Base-by-base conservation (phyloP, 2,113 vertebrate species). In the Chitala chitala region DNA sequence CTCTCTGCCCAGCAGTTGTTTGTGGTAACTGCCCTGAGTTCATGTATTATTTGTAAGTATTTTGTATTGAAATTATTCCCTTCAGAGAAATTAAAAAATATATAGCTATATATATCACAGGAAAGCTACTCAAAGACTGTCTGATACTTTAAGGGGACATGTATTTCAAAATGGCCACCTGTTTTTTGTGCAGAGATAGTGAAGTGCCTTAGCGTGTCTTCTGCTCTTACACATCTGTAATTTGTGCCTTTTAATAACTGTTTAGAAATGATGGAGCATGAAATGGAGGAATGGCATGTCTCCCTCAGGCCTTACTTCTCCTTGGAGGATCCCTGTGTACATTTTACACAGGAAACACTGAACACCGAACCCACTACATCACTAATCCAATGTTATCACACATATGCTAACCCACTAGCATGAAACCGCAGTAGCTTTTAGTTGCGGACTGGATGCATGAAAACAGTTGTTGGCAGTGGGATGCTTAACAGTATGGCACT, bases 21-120 rank as follows among this genome's bases (percentile, higher is more conserved):
- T 83, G 86, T 84, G 85, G 81, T 83, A 89, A 93, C 91, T 91
- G 89, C 89, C 90, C 91, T 93, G 92, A 92, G 90, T 91, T 89
- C 83, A 87, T 86, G 86, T 83, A 82, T 29, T 63, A 81, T 83
- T 83, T 86, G 86, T 85, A 86, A 87, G 87, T 87, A 89, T 84
- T 86, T 85, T 86, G 89, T 83, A n/a, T 26, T 72, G 46, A 46
- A 56, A 59, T 40, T 33, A 36, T 31, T 69, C 44, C 29, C 46
- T 69, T 51, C 29, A 13, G 22, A 38, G 59, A 26, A 46, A 26
- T 48, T 7, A 48, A 68, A 68, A 68, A 51, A 51, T 51, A 15
- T 29, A 63, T 63, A 63, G 33, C 8, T 10, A 33, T 56, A 91
- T 87, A 89, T 78, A 84, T 85, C 78, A 85, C 83, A 84, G 84